phyloP scores from a whole-genome alignment of 2,113 vertebrate genomes.

The Corvus moneduloides region DNA sequence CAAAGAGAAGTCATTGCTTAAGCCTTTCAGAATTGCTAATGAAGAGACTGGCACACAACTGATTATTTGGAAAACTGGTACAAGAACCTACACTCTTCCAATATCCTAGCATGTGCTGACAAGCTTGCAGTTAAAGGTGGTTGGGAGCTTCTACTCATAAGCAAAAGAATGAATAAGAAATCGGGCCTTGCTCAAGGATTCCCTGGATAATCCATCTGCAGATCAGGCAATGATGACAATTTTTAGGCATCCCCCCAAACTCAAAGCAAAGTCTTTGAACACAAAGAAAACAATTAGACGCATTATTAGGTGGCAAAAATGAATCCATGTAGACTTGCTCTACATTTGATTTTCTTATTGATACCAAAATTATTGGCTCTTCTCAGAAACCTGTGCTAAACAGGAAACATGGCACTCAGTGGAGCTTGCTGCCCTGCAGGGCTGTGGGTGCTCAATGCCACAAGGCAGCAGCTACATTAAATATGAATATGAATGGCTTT shows the following conservation, averaged over 20 bases:
- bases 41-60: not conserved
- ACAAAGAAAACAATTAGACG: rapidly evolving
- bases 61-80: not conserved
- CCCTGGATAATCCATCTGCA: not conserved
- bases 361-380: not conserved
- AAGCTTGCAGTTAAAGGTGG: not conserved
- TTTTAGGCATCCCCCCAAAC: not conserved
- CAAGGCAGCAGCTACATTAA: not conserved
- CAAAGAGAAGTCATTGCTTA: not conserved
- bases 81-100: not conserved
- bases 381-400: not conserved
- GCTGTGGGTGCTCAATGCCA: not conserved
- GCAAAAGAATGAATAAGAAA: not conserved
- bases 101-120: not conserved
- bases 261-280: not conserved
- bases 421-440: not conserved
- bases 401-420: not conserved
- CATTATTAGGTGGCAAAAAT: not conserved
- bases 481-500: not conserved
- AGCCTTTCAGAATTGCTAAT: not conserved
- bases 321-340: not conserved
- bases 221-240: not conserved
- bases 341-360: not conserved
- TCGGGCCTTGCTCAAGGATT: not conserved
- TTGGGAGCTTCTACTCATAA: not conserved